These are phyloP conservation scores for Anser brachyrhynchus DNA, from an alignment of 2,113 vertebrate species.

Conservation along the genomic window DNA sequence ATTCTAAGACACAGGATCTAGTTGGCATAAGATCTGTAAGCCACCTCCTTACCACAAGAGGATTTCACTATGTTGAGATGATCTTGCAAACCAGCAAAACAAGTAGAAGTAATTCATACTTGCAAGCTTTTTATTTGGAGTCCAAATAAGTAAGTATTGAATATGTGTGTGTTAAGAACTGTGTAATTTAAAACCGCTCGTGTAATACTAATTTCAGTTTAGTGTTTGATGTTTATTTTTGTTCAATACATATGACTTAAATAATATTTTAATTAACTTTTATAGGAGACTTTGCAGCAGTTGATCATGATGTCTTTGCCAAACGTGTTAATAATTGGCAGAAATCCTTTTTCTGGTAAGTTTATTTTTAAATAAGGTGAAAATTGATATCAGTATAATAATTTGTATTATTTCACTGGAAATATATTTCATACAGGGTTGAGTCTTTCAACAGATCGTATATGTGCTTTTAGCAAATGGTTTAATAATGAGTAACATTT, in stretches of 20 bases:
- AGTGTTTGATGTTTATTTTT: neutral
- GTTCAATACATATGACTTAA: neutral
- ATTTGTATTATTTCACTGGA: neutral
- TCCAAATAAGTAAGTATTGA: neutral
- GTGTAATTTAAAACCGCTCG: neutral
- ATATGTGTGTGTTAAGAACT: neutral
- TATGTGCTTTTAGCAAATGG: neutral
- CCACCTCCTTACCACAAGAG: neutral
- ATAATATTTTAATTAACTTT: constrained; percentile 53
- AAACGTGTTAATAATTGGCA: constrained; percentile 92
- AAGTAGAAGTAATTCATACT: neutral
- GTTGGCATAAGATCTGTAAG: neutral
- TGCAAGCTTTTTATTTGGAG: neutral
- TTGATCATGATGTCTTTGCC: constrained; percentile 98
- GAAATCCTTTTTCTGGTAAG: constrained; percentile 92
- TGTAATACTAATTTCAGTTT: neutral
- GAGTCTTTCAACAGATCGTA: neutral
- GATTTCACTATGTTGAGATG: neutral
- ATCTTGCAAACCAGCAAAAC: neutral
- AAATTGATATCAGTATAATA: neutral
- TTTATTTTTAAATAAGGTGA: constrained; percentile 51
- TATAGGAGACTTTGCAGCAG: constrained; percentile 94
- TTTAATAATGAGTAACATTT: neutral
- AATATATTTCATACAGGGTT: neutral
- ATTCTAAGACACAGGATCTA: neutral